Percentiles rank a stretch among this genome's conserved stretches.
Conservation (phyloP, 2,888 invertebrate genomes). For the Chaetogeoica ovagalla region DNA sequence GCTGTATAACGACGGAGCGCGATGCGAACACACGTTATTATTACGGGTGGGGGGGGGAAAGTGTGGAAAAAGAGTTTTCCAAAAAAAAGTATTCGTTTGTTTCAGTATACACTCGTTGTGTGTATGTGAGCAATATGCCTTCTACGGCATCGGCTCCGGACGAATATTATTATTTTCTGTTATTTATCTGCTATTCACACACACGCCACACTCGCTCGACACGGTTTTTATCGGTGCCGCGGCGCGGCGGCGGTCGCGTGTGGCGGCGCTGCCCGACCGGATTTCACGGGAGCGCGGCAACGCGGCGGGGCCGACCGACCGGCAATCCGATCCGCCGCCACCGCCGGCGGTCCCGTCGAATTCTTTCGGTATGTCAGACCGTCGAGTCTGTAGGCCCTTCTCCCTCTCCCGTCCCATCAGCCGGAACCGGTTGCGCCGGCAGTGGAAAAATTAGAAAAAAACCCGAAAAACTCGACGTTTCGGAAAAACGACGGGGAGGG, state of each 20-base stretch:
- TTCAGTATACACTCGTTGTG: too few relatives aligned
- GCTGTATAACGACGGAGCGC: too few relatives aligned
- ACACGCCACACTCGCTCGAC: constrained; percentile 4
- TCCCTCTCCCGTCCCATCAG: too few relatives aligned
- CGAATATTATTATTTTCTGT: constrained; percentile 9
- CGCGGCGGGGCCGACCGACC: constrained; percentile 49
- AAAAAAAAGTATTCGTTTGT: too few relatives aligned
- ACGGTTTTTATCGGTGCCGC: constrained; percentile 36
- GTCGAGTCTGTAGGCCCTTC: constrained; percentile 34
- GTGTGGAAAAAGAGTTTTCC: too few relatives aligned
- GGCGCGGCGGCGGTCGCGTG: constrained; percentile 4
- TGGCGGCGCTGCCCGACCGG: constrained; percentile 52
- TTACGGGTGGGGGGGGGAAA: too few relatives aligned
- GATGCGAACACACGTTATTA: too few relatives aligned
- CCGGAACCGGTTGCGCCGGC: not conserved
- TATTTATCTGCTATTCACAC: constrained; percentile 42
- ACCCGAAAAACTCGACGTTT: not conserved
- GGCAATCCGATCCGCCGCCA: constrained; percentile 49
- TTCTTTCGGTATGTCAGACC: constrained; percentile 51
- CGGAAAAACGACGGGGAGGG: not conserved
- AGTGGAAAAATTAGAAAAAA: too few relatives aligned
- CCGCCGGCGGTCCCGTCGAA: constrained; percentile 31
- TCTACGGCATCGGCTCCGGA: not conserved
- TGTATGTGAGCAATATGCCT: too few relatives aligned
- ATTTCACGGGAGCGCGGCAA: constrained; percentile 54